Evolutionary conservation across 2,888 invertebrate genomes (phyloP).

Genomic region (Polia nebulosa): DNA sequence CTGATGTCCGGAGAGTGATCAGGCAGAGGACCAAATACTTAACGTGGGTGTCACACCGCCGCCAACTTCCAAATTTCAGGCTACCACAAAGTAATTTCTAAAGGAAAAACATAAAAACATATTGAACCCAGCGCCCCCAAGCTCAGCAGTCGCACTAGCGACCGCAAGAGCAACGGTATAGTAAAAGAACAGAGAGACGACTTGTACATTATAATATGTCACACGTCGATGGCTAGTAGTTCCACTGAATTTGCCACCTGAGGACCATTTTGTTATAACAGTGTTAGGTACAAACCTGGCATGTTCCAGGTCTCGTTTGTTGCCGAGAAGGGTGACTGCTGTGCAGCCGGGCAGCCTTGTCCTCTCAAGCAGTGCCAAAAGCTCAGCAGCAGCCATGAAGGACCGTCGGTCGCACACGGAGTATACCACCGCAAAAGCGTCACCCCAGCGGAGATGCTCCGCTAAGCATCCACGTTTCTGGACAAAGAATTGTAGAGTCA

Average conservation of each 20-base stretch:
- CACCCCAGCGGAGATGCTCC: constrained; percentile 95
- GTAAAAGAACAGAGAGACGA: too few species aligned
- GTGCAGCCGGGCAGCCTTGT: constrained; percentile 94
- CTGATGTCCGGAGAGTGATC: background rate
- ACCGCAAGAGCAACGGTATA: too few species aligned
- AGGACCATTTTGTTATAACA: too few species aligned
- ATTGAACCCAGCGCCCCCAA: too few species aligned
- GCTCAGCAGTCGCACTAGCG: background rate
- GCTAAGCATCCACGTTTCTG: constrained; percentile 94
- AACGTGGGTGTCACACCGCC: too few species aligned
- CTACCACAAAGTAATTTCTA: too few species aligned
- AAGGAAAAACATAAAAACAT: too few species aligned
- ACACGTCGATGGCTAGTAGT: background rate
- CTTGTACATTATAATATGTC: background rate
- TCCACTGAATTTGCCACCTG: too few species aligned
- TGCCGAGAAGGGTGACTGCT: constrained; percentile 94
- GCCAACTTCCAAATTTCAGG: background rate
- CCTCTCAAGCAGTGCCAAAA: constrained; percentile 93
- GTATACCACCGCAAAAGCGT: constrained; percentile 95
- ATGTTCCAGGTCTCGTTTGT: constrained; percentile 95
- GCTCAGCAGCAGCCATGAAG: constrained; percentile 94
- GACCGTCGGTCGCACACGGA: constrained; percentile 95
- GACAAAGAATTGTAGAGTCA: constrained; percentile 69
- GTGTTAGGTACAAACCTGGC: constrained; percentile 93
- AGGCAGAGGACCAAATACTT: background rate